Percentiles rank a stretch among this genome's conserved stretches.
These are phyloP conservation scores for Sarcoramphus papa DNA, from an alignment of 2,797 vertebrate species.

Conservation along the genomic window DNA sequence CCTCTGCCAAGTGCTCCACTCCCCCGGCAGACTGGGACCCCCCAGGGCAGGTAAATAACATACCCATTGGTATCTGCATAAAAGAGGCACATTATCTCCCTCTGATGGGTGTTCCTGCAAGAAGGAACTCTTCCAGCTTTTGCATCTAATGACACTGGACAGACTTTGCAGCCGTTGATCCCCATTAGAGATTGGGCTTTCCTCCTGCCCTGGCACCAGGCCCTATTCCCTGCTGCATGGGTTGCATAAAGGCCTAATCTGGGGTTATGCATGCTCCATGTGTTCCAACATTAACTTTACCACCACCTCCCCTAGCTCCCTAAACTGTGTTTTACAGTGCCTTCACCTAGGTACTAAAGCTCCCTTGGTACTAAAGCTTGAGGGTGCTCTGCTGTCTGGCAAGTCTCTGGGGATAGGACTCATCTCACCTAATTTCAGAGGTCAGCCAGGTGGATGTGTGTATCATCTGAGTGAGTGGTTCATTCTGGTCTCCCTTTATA, in stretches of 20 bases:
- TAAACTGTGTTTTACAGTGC: background rate
- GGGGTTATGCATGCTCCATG: background rate
- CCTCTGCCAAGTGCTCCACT: background rate
- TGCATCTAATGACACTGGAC: background rate
- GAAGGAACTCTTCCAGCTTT: background rate
- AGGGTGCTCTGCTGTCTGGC: background rate
- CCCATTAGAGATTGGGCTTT: background rate
- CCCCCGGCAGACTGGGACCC: fast-evolving
- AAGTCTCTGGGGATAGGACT: background rate
- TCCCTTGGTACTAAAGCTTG: background rate
- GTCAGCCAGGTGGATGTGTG: background rate
- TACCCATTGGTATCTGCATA: background rate
- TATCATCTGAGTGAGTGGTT: background rate
- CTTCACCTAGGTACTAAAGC: background rate
- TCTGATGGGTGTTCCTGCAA: background rate
- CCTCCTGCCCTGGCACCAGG: background rate
- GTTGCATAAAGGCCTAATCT: background rate
- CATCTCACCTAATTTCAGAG: background rate
- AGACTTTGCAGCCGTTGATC: background rate
- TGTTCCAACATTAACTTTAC: background rate
- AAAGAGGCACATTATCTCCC: background rate
- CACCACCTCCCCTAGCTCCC: background rate
- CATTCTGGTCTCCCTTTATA: background rate
- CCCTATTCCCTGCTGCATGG: background rate
- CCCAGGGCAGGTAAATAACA: background rate